Conservation (phyloP, 2,797 vertebrate genomes). For the Urophycis tenuis region DNA sequence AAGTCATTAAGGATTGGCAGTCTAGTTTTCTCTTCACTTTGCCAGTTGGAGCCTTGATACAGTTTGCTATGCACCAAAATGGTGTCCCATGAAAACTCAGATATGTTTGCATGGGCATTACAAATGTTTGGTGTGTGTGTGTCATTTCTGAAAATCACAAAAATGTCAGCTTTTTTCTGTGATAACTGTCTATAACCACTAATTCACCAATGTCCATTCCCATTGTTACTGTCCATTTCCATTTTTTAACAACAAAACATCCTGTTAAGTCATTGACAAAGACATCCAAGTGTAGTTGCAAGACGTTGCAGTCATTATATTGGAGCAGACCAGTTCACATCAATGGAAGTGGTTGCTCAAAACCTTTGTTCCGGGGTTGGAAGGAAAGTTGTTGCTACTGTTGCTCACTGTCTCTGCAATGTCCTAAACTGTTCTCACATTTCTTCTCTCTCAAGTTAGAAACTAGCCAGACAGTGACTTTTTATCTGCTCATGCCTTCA, state of each 20-base stretch:
- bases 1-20: neutral
- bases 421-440: slow-evolving; percentile 52
- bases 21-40: neutral
- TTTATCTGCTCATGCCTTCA: slow-evolving; percentile 48
- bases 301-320: neutral
- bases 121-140: neutral
- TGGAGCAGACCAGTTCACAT: neutral
- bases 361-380: neutral
- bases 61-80: neutral
- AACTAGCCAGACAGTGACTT: slow-evolving; percentile 46
- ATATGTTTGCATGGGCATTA: neutral
- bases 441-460: slow-evolving; percentile 13
- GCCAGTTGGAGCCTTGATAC: neutral
- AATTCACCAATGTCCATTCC: neutral
- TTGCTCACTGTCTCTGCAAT: slow-evolving; percentile 46
- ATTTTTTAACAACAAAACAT: neutral
- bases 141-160: neutral
- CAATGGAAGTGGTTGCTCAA: neutral
- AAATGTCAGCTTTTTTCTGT: slow-evolving; percentile 7
- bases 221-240: neutral
- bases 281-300: neutral
- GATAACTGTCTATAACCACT: neutral
- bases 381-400: slow-evolving; percentile 10
- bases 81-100: neutral
- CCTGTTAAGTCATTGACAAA: neutral